Base-by-base conservation (phyloP, 2,797 vertebrate species). In the Manis pentadactyla region DNA sequence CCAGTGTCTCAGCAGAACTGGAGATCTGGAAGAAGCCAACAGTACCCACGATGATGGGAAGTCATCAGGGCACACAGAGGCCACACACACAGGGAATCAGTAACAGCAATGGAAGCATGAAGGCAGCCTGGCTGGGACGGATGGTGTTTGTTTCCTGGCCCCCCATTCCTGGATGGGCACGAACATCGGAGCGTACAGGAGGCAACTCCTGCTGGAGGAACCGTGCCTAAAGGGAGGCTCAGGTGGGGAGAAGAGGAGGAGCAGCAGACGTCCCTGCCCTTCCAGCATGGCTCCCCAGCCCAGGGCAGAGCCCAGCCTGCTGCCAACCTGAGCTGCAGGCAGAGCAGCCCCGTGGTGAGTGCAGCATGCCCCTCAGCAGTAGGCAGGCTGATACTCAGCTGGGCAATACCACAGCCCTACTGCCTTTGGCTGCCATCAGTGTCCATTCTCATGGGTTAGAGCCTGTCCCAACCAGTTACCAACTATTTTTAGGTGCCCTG, bases 141-240 rank as follows among this genome's bases (percentile, higher is more conserved):
- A 4, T 1, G 4, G 10, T 15, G 14, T 69, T 39, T 42, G 49
- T 59, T 51, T 39, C 69, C 37, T 13, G 14, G 55, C 34, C 13
- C 46, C 63, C 17, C 21, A 0, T 29, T 34, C 34, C 64, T 21
- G 3, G 21, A 59, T 37, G 77, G 27, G 9, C 64, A 46, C 0
- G 7, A 87, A 68, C 10, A 31, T 31, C 57, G 21, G 29, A 61
- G 9, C 0, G 0, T 4, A 9, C 7, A 23, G 51, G 5, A 15
- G 8, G 64, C 31, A n/a, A 88, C 71, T 84, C 46, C 66, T 12
- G 19, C 25, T 37, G 8, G 27, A 81, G 31, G 37, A 82, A 66
- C 29, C 2, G 0, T 68, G 57, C 73, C n/a, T 9, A 11, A 10
- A 7, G 4, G 0, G 2, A 23, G n/a, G 12, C 29, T 49, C 2